Base-by-base conservation (phyloP, 2,797 vertebrate genomes). In the Tauraco hartlaubi region DNA sequence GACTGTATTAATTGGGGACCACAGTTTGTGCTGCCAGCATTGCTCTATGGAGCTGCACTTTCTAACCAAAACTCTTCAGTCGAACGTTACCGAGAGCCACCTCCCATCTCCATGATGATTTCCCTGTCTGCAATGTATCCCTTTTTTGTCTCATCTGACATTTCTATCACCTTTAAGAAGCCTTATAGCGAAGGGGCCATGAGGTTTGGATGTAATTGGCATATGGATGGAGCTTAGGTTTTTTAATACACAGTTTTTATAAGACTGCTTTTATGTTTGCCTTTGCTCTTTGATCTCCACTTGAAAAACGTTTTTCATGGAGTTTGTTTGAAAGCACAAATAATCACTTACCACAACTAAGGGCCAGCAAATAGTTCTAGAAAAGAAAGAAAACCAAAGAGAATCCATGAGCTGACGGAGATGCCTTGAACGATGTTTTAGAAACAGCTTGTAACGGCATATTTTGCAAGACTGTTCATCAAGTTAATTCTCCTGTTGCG, bases 271-370 rank as follows among this genome's bases (percentile, higher is more conserved):
- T 98, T 95, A 98, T 97, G 97, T 98, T 97, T 77, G 90, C 82
- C 92, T 96, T 88, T 33, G 29, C 91, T 95, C 97, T 98, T 98
- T 98, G 97, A 98, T 98, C 97, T 98, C 94, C 90, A 94, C 94
- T 97, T 96, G 97, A 97, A 97, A 98, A 97, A 94, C 52, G 85
- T 85, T 96, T 95, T 96, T 88, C 86, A 61, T 48, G 39, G 92
- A 95, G 96, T 98, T 98, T 97, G 96, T 97, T 97, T 98, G 97
- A 98, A 98, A 97, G 97, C 97, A 92, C 92, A 94, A 96, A 94
- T 97, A 98, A 96, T 98, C 94, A 9, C 97, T 97, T 95, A 97
- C 98, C 97, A 97, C 97, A 98, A 97, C 97, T 98, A 73, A 92
- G 69, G 91, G 85, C 86, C 8, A 96, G 63, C 49, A 96, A 97